Base-by-base conservation (phyloP, 2,888 invertebrate genomes). In the Aphidius colemani region DNA sequence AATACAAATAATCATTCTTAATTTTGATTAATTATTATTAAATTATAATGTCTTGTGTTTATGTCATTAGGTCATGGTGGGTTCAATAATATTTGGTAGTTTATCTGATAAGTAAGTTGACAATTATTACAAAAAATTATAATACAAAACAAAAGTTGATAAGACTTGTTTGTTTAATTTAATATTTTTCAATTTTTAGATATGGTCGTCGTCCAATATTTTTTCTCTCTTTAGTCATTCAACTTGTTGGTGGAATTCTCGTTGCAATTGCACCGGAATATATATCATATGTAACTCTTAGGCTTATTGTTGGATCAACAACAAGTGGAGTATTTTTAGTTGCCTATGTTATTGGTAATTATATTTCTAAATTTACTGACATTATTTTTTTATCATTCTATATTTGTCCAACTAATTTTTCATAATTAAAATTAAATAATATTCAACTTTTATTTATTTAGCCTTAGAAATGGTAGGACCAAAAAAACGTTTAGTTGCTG, bases 311-410 rank as follows among this genome's bases (percentile, higher is more conserved):
- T 39, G 92, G 92, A 10, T 87, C 89, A 9, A 89, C 90, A 8
- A 90, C 91, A 7, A 90, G 91, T 7, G 92, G 92, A 1, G 89
- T 91, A 8, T 92, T 92, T 75, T 83, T 92, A 65, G 91, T 92
- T 18, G 90, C 91, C 53, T 92, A 92, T 79, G 92, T 92, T 56
- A 89, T 92, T 70, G 90, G 91, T 86, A 84, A 84, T 82, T 39
- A n/a, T 43, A 45, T 7, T 11, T 1, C 13, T 43, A 44, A 13
- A 49, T 11, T 48, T 13, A 11, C 13, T 40, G 40, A 53, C 50
- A n/a, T 7, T 56, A 43, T 18, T 9, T 45, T 8, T 7, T 13
- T 7, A 13, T 4, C 0, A 41, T 3, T 11, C 5, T 11, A 10
- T 41, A 9, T 49, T 13, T 49, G 7, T 49, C 49, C 2, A 13